These are phyloP conservation scores for Myxocyprinus asiaticus DNA, from an alignment of 2,113 vertebrate species.

Conservation along the genomic window DNA sequence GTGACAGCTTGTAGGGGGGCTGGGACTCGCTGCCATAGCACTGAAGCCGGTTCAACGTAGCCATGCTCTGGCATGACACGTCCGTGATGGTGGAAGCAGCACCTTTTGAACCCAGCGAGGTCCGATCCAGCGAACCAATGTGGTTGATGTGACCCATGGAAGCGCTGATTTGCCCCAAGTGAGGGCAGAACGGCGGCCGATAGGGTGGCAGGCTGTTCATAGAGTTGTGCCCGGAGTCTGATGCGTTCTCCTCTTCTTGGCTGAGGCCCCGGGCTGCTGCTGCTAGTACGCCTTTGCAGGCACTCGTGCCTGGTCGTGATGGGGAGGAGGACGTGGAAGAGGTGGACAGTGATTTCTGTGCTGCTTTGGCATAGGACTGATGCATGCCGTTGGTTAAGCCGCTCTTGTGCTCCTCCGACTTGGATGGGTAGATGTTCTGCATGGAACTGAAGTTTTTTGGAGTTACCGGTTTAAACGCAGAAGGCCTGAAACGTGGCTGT, in stretches of 20 bases:
- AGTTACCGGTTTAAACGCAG: constrained; percentile 87
- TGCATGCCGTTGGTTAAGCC: constrained; percentile 68
- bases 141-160: constrained; percentile 95
- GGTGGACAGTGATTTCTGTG: constrained; percentile 79
- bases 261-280: constrained; percentile 69
- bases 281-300: constrained; percentile 68
- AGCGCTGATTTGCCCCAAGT: constrained; percentile 87
- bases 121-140: constrained; percentile 88
- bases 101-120: constrained; percentile 73
- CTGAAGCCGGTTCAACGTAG: constrained; percentile 82
- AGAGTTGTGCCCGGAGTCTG: constrained; percentile 87
- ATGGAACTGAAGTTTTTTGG: constrained; percentile 91
- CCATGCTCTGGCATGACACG: constrained; percentile 82
- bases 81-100: constrained; percentile 67
- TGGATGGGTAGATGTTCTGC: constrained; percentile 89
- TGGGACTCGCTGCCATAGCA: constrained; percentile 81
- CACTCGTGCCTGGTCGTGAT: constrained; percentile 70
- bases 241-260: constrained; percentile 84
- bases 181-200: constrained; percentile 81
- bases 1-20: constrained; percentile 87
- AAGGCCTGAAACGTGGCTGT: constrained; percentile 87
- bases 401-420: constrained; percentile 84
- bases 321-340: constrained; percentile 84
- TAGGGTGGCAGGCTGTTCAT: constrained; percentile 90
- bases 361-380: constrained; percentile 63